Evolutionary conservation across 92 coral and sea anemone genomes (phyloP), one percentile per base, ranked within the genome.

Genomic region (Palythoa grandis): DNA sequence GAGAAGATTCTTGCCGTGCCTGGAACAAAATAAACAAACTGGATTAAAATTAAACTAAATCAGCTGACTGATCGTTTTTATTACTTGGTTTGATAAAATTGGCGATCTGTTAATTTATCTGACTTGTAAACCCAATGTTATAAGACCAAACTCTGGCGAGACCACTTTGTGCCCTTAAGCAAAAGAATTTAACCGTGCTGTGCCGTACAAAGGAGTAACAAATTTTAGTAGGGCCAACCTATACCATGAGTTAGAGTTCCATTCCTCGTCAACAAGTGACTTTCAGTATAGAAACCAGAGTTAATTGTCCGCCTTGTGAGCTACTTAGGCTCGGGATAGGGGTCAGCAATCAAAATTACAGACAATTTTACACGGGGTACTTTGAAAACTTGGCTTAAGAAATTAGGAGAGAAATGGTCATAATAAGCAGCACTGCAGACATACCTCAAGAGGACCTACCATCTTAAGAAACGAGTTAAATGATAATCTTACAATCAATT

Each of bases 1-100:
- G 96, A 3, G 95, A 96, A 2, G 99, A 96, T 78, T 96, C 99
- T 82, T 96, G 99, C 43, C 94, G 98, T 24, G 99, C 96, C 99
- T 96, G 20, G 14, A 53, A 61, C 20, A 17, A 4, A 53, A 70
- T 43, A 43, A 8, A 43, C 6, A 43, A 43, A 8, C 50, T 5
- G 1, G 35, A 29, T 29, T 3, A 43, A 43, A 43, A 43, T 43
- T 43, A 43, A 43, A 43, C 6, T 5, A 43, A 43, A 43, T 43
- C 50, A 43, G 9, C 9, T 43, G 6, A 43, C 6, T 16, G 9
- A 20, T 60, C 17, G 16, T 3, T 60, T 29, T 60, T 20, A 60
- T 7, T 15, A 60, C 8, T 17, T 60, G 67, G 67, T 20, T 60
- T 60, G 4, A 6, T 12, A 56, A 56, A 56, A 13, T 12, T 56